Conservation (phyloP, 1,140 invertebrate genomes). For the Stegodyphus mimosarum region DNA sequence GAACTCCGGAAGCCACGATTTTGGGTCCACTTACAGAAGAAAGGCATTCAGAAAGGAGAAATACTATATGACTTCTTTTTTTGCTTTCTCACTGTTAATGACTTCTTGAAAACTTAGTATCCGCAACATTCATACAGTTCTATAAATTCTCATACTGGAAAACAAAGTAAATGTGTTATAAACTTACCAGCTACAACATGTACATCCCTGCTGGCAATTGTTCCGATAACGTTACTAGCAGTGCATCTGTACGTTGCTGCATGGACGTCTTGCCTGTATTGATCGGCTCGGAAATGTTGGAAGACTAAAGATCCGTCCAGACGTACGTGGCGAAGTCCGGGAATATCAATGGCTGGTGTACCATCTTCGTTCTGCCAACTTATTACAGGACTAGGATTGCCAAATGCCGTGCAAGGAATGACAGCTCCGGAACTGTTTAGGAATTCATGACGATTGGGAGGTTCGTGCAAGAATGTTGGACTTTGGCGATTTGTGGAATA, state of each 20-base stretch:
- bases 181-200: constrained; percentile 83
- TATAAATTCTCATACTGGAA: too few relatives aligned
- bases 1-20: too few relatives aligned
- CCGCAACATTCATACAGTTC: too few relatives aligned
- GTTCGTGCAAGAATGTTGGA: constrained; percentile 68
- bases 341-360: constrained; percentile 64
- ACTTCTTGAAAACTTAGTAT: too few relatives aligned
- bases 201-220: constrained; percentile 82
- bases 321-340: constrained; percentile 67
- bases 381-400: constrained; percentile 68
- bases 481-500: constrained; percentile 56
- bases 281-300: constrained; percentile 66
- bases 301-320: constrained; percentile 70
- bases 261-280: constrained; percentile 67
- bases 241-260: constrained; percentile 74
- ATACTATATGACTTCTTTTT: too few relatives aligned
- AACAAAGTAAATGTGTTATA: not conserved
- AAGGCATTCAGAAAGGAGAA: too few relatives aligned
- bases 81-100: too few relatives aligned
- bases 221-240: constrained; percentile 81
- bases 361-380: constrained; percentile 69
- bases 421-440: constrained; percentile 68
- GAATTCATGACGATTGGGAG: constrained; percentile 67
- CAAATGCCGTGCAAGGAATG: constrained; percentile 73
- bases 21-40: too few relatives aligned